Evolutionary conservation across 2,113 vertebrate genomes (phyloP).

Genomic region (Pomatostomus ruficeps): DNA sequence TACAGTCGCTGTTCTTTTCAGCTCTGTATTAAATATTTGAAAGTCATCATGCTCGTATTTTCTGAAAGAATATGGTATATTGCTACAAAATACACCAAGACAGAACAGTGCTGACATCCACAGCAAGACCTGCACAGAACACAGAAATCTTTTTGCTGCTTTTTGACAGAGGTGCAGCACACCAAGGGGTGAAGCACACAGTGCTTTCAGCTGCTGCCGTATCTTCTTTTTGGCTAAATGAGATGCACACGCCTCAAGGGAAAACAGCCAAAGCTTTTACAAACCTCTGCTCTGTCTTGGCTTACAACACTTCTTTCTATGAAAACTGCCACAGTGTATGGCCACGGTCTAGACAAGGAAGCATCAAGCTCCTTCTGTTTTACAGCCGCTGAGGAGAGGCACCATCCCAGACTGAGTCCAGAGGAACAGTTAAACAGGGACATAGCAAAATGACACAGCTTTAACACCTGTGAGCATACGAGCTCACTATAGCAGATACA

Average conservation of each 20-base stretch:
- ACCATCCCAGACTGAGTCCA: background rate
- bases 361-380: background rate
- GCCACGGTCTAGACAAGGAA: background rate
- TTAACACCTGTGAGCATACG: background rate
- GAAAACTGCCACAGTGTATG: background rate
- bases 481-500: background rate
- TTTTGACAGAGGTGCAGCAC: background rate
- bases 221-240: background rate
- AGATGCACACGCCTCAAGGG: background rate
- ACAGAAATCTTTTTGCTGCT: background rate
- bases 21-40: background rate
- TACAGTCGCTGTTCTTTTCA: background rate
- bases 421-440: background rate
- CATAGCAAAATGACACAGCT: background rate
- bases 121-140: background rate
- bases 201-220: background rate
- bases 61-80: background rate
- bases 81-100: background rate
- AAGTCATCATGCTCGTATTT: background rate
- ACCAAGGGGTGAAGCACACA: background rate
- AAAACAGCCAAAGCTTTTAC: background rate
- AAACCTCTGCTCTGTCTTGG: background rate
- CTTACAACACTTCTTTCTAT: background rate
- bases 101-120: background rate
- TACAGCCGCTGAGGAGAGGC: background rate